A percentile compares a stretch with the other conserved stretches of the same genome.
Evolutionary conservation across 2,113 vertebrate genomes (phyloP).

Genomic region (Percina caprodes): DNA sequence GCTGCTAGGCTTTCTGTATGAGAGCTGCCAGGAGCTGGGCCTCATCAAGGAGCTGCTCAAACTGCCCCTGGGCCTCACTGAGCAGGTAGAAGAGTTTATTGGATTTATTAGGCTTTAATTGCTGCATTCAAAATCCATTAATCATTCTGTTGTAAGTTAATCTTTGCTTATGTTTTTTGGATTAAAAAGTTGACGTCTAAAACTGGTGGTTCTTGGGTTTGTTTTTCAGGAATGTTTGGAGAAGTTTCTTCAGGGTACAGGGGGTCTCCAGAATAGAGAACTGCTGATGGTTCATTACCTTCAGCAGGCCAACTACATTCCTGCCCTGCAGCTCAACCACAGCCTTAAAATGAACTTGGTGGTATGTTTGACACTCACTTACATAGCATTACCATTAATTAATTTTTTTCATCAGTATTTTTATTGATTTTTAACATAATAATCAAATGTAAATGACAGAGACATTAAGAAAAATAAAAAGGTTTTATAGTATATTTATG

Average conservation of each 20-base stretch:
- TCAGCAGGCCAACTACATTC: slow-evolving; percentile 92
- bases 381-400: neutral
- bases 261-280: slow-evolving; percentile 89
- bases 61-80: slow-evolving; percentile 88
- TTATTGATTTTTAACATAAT: too few relatives aligned
- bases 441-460: too few relatives aligned
- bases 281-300: slow-evolving; percentile 92
- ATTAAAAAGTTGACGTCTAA: neutral
- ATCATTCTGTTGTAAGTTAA: neutral
- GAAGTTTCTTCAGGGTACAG: slow-evolving; percentile 88
- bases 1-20: slow-evolving; percentile 88
- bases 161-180: neutral
- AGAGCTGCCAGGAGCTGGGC: slow-evolving; percentile 91
- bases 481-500: neutral
- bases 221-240: slow-evolving; percentile 89
- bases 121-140: neutral
- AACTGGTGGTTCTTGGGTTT: neutral
- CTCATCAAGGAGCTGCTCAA: slow-evolving; percentile 94
- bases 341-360: slow-evolving; percentile 86
- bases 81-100: slow-evolving; percentile 85
- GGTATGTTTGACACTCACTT: slow-evolving; percentile 76
- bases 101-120: neutral
- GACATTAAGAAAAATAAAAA: too few relatives aligned
- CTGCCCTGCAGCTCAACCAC: slow-evolving; percentile 92
- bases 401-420: too few relatives aligned